These are phyloP conservation scores for Lepidothrix coronata DNA, from an alignment of 2,113 vertebrate species.

Conservation along the genomic window DNA sequence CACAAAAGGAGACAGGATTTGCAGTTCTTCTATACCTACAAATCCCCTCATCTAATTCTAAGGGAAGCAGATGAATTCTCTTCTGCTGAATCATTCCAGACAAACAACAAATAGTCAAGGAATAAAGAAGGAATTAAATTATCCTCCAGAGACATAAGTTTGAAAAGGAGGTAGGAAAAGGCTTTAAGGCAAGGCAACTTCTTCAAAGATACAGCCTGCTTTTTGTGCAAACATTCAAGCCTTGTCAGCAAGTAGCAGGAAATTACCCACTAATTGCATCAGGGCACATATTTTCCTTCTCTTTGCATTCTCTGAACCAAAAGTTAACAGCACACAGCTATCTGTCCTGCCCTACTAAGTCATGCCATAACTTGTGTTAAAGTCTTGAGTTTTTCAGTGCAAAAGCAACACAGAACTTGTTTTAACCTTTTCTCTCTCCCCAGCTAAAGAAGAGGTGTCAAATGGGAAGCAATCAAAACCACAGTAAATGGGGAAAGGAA, in stretches of 20 bases:
- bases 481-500: not conserved
- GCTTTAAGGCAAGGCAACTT: not conserved
- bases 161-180: not conserved
- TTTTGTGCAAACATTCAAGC: not conserved
- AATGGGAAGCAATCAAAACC: not conserved
- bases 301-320: not conserved
- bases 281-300: accelerated
- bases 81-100: not conserved
- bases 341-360: not conserved
- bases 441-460: not conserved
- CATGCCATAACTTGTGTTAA: accelerated
- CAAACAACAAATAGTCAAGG: not conserved
- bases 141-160: not conserved
- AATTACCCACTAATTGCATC: not conserved
- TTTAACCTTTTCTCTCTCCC: not conserved
- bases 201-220: not conserved
- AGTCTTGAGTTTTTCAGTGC: not conserved
- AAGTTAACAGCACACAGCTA: not conserved
- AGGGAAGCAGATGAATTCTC: not conserved
- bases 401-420: not conserved
- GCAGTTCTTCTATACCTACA: not conserved
- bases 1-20: not conserved
- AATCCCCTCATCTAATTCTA: not conserved
- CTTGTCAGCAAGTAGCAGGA: not conserved
- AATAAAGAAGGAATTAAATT: not conserved